Evolutionary conservation across 2,797 vertebrate species (phyloP).

Genomic region (Mormyrus hasselquistii): DNA sequence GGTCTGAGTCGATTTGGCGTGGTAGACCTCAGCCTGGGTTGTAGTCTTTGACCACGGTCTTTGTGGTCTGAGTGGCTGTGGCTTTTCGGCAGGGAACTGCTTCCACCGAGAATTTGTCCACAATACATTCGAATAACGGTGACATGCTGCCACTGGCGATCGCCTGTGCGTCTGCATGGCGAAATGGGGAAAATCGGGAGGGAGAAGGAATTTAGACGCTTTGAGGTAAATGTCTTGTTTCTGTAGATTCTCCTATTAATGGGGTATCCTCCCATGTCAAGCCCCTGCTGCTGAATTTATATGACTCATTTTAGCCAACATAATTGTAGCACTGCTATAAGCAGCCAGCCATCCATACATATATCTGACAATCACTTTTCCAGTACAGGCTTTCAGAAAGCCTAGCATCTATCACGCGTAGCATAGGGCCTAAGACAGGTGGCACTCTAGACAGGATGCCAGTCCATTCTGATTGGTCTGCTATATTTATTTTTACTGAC

Average conservation of each 20-base stretch:
- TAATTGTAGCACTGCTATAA: neutral
- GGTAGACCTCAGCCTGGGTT: no score
- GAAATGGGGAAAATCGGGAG: neutral
- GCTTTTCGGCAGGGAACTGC: no score
- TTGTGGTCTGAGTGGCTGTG: no score
- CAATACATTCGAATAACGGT: no score
- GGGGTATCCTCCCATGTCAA: neutral
- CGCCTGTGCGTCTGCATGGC: no score
- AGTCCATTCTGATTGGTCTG: neutral
- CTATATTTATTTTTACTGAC: neutral
- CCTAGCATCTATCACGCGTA: neutral
- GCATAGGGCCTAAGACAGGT: neutral
- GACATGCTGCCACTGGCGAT: no score
- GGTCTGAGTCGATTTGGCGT: no score
- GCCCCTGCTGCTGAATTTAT: neutral
- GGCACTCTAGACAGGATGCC: neutral
- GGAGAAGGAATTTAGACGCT: neutral
- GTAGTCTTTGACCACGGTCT: no score
- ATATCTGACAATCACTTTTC: neutral
- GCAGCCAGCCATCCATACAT: neutral
- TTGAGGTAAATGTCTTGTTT: neutral
- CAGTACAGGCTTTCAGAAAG: neutral
- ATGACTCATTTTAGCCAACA: neutral
- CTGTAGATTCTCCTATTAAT: neutral
- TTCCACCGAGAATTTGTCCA: no score